Percentiles rank a stretch among this genome's conserved stretches.
Evolutionary conservation across 2,888 invertebrate species (phyloP).

Genomic region (Drosophila robusta): DNA sequence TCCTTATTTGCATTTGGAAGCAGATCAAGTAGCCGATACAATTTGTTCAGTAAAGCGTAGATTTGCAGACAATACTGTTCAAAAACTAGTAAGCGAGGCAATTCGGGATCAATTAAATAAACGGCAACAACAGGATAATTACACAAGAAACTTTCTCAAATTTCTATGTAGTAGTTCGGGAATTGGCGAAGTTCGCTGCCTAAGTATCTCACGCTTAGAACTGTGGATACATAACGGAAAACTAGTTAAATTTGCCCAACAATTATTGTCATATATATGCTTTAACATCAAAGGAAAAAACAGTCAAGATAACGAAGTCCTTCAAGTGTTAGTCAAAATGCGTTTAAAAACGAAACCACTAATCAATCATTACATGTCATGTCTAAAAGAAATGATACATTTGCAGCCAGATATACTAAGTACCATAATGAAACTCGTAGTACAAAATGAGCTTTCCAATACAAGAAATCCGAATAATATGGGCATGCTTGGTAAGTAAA

Average conservation of each 20-base stretch:
- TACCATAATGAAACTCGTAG: constrained; percentile 94
- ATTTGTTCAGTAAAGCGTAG: constrained; percentile 86
- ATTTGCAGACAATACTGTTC: constrained; percentile 86
- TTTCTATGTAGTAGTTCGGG: constrained; percentile 94
- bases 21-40: constrained; percentile 85
- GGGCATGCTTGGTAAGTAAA: constrained; percentile 89
- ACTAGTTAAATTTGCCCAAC: constrained; percentile 95
- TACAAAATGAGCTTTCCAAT: constrained; percentile 97
- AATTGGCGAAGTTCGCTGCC: constrained; percentile 89
- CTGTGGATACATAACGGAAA: constrained; percentile 98
- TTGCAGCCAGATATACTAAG: constrained; percentile 93
- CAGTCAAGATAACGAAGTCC: constrained; percentile 90
- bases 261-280: constrained; percentile 95
- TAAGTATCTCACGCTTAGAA: constrained; percentile 89
- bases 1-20: constrained; percentile 77
- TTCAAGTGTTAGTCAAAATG: constrained; percentile 94
- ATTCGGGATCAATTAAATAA: constrained; percentile 94
- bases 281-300: constrained; percentile 93
- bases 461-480: constrained; percentile 97
- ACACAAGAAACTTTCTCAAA: constrained; percentile 94
- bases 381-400: constrained; percentile 95
- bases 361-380: constrained; percentile 94
- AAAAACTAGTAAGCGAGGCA: constrained; percentile 93
- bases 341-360: constrained; percentile 97
- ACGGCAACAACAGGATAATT: constrained; percentile 93